phyloP scores from a whole-genome alignment of 2,888 invertebrate genomes.

The Macrosiphum euphorbiae region DNA sequence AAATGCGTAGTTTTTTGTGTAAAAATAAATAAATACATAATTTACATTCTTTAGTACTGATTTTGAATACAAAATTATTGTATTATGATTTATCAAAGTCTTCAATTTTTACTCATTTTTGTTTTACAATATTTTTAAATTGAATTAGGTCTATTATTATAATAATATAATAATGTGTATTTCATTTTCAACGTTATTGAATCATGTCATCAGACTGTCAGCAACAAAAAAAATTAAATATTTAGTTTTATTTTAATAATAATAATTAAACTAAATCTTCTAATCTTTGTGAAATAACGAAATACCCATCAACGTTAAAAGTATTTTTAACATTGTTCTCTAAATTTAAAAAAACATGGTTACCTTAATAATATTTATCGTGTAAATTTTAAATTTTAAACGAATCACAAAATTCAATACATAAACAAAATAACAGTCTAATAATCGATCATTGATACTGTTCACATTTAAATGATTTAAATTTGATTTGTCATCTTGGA shows the following conservation, averaged over 20 bases:
- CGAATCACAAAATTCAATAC: not conserved
- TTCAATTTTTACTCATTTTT: not conserved
- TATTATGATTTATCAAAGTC: not conserved
- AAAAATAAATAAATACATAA: not conserved
- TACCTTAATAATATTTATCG: too few relatives aligned
- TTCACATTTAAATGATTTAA: not conserved
- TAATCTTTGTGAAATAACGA: not conserved
- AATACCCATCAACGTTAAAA: not conserved
- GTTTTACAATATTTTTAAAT: not conserved
- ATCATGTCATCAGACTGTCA: not conserved
- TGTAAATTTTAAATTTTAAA: not conserved
- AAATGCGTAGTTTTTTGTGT: not conserved
- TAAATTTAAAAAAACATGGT: not conserved
- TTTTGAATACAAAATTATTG: not conserved
- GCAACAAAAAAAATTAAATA: not conserved
- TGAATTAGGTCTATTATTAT: not conserved
- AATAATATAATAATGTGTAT: not conserved
- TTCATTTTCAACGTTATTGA: not conserved
- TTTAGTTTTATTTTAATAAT: too few relatives aligned
- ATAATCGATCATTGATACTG: not conserved
- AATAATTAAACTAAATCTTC: not conserved
- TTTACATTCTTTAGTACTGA: not conserved
- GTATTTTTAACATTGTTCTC: not conserved
- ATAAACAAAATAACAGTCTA: not conserved
- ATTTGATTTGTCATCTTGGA: rapidly evolving